Percentiles rank a stretch among this genome's conserved stretches.
phyloP scores from a whole-genome alignment of 2,888 invertebrate genomes.

The Drosophila borealis region DNA sequence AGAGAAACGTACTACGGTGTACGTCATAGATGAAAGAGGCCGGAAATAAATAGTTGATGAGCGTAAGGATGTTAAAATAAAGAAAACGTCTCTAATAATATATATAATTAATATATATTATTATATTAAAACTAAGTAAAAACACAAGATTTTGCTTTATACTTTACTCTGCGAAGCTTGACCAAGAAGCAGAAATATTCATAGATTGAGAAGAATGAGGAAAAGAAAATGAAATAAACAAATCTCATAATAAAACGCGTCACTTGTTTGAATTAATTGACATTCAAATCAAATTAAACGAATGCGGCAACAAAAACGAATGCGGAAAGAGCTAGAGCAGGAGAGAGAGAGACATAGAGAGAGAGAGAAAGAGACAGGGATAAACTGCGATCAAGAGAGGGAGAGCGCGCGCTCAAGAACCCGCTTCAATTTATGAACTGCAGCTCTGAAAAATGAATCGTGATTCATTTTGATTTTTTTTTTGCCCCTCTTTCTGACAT shows the following conservation, averaged over 20 bases:
- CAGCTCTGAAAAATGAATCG: slow-evolving; percentile 61
- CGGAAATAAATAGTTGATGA: too few species aligned
- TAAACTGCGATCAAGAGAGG: background rate
- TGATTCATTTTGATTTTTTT: slow-evolving; percentile 40
- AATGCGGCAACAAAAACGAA: slow-evolving; percentile 27
- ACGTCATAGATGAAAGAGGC: too few species aligned
- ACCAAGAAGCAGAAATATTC: background rate
- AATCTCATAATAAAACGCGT: slow-evolving; percentile 54
- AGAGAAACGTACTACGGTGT: too few species aligned
- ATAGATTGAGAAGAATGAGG: background rate
- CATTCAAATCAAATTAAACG: slow-evolving; percentile 53
- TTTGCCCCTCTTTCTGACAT: background rate
- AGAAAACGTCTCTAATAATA: too few species aligned
- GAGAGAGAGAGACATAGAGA: background rate
- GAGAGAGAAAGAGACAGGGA: background rate
- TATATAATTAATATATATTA: too few species aligned
- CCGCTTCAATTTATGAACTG: slow-evolving; percentile 33
- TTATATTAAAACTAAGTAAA: background rate
- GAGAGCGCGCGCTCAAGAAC: background rate
- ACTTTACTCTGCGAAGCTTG: slow-evolving; percentile 1
- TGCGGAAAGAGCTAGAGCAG: slow-evolving; percentile 3
- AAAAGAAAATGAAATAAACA: slow-evolving; percentile 1
- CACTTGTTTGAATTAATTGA: slow-evolving; percentile 60
- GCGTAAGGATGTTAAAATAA: too few species aligned
- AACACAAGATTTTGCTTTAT: background rate